Conservation (phyloP, 2,888 invertebrate genomes). For the Xestobium rufovillosum region DNA sequence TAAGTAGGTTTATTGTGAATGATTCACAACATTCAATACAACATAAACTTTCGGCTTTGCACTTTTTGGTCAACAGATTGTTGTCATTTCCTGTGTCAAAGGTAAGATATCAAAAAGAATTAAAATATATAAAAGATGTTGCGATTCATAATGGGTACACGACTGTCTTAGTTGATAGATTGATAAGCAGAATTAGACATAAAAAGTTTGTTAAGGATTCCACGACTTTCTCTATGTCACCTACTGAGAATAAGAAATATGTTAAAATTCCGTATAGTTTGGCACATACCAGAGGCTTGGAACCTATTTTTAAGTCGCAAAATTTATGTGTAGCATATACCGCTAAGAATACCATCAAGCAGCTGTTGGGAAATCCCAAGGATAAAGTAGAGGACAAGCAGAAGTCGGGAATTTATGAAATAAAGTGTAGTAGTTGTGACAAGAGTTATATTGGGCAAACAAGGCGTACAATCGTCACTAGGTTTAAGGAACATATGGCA, state of each 20-base stretch:
- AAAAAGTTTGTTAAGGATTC: background rate
- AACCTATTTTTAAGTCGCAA: background rate
- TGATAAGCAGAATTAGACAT: background rate
- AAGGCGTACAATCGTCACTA: background rate
- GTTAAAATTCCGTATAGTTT: background rate
- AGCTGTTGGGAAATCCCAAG: background rate
- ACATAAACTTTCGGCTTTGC: no score
- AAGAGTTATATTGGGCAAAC: background rate
- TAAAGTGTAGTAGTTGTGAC: constrained; percentile 1
- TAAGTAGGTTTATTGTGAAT: no score
- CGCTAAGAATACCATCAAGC: background rate
- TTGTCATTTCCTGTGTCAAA: no score
- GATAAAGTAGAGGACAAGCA: background rate
- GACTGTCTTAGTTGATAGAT: no score
- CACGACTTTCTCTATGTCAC: no score
- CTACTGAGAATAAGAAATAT: no score
- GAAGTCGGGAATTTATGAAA: constrained; percentile 1
- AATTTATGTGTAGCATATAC: background rate
- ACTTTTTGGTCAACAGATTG: no score
- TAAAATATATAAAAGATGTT: no score
- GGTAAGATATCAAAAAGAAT: no score
- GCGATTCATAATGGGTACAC: no score
- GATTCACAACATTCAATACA: no score
- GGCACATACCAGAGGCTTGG: background rate
- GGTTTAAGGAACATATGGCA: no score